Evolutionary conservation across 2,888 invertebrate species (phyloP), one percentile per base, ranked within the genome.

Genomic region (Ectobius pallidus): DNA sequence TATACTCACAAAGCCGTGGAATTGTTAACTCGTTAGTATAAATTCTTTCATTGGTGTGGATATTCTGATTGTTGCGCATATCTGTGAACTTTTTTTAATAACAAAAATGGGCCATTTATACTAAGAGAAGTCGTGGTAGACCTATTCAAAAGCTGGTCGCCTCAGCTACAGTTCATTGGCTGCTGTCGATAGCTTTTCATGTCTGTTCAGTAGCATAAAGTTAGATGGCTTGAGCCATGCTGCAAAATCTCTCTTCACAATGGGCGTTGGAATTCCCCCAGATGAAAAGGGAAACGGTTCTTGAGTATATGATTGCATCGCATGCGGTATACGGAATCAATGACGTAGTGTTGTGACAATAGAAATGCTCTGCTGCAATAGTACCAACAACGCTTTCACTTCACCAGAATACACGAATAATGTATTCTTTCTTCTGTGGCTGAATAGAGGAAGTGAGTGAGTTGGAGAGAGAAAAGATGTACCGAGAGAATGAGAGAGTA

Each of bases 341-440:
- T 58, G 58, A 58, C 58, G 58, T 58, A 30, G 30, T 58, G 30
- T 30, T 25, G 58, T 30, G 58, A 58, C 58, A 58, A 30, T 58
- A n/a, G 30, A 9, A 27, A 14, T 16, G n/a, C 52, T 2, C 27
- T 30, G 27, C 27, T 58, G 1, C 58, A 34, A 34, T 11, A 7
- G 11, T n/a, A 6, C 34, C 34, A 6, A 34, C 32, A 2, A 18
- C 27, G 14, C 52, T 25, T 52, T 52, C 25, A 22, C 27, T 52
- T 22, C 32, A 58, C 1, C 30, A 58, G 58, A n/a, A n/a, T 58
- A n/a, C 32, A 58, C 22, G 58, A 58, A 58, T 58, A 58, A 58
- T 58, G 58, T 58, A 58, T 25, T 58, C 58, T 30, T 58, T 58
- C 58, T 58, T 30, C 58, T 27, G 14, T 16, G 9, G 3, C n/a